Evolutionary conservation across 2,113 vertebrate genomes (phyloP).

Genomic region (Catharus minimus): DNA sequence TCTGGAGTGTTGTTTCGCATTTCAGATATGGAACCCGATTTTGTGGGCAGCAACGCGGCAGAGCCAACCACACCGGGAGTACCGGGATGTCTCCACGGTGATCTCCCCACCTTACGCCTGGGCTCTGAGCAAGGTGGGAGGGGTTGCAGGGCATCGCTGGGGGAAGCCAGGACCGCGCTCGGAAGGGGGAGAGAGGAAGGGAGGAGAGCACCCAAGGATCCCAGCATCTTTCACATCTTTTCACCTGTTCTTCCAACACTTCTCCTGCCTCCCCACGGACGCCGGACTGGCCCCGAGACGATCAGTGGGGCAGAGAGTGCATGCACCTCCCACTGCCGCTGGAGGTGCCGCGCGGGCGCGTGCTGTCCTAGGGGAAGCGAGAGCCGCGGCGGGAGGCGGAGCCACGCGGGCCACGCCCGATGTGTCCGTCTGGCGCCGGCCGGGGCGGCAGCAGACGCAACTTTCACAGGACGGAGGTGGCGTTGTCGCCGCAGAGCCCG

Average conservation of each 20-base stretch:
- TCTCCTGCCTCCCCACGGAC: background rate
- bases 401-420: background rate
- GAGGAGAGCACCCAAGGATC: slow-evolving; percentile 32
- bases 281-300: background rate
- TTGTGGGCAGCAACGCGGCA: background rate
- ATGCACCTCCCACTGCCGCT: background rate
- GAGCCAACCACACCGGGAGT: background rate
- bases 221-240: background rate
- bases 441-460: background rate
- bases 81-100: background rate
- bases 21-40: background rate
- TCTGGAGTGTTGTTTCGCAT: background rate
- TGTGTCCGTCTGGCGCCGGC: background rate
- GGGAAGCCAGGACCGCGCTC: fast-evolving
- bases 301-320: background rate
- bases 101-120: no score
- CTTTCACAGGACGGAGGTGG: slow-evolving; percentile 7
- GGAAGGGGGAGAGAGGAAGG: no score
- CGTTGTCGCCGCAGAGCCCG: background rate
- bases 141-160: background rate
- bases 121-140: fast-evolving
- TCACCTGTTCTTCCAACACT: background rate
- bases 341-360: background rate
- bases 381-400: background rate
- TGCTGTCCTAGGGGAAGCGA: background rate